Percentiles rank a stretch among this genome's conserved stretches.
Evolutionary conservation across 1,140 invertebrate species (phyloP).

Genomic region (Sitobion miscanthi): DNA sequence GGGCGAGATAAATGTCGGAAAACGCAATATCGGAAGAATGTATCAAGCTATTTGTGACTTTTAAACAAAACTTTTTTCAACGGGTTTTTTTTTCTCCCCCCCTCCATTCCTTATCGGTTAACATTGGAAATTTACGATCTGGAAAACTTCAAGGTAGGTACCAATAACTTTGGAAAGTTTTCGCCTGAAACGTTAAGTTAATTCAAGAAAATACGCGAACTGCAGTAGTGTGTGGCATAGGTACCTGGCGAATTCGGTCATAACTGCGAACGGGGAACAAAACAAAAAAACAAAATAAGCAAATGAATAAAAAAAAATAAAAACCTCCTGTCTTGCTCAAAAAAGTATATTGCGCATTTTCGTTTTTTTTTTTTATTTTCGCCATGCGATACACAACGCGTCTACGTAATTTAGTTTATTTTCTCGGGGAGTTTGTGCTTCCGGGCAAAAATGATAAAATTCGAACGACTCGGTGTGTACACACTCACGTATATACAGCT

Average conservation of each 20-base stretch:
- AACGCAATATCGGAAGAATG: slow-evolving; percentile 46
- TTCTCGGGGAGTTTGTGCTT: neutral
- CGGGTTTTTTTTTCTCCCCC: neutral
- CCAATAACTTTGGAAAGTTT: slow-evolving; percentile 52
- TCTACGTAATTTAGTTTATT: slow-evolving; percentile 18
- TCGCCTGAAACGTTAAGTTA: slow-evolving; percentile 35
- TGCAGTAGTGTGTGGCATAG: neutral
- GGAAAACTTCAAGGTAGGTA: slow-evolving; percentile 44
- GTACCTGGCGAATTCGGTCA: neutral
- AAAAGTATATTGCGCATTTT: neutral
- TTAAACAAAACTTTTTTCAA: slow-evolving; percentile 46
- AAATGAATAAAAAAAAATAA: neutral
- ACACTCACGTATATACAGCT: neutral
- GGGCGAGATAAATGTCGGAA: slow-evolving; percentile 38
- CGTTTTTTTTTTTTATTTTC: neutral
- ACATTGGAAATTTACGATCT: slow-evolving; percentile 49
- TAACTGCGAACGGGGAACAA: neutral
- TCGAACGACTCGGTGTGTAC: neutral
- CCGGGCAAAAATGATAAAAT: slow-evolving; percentile 28
- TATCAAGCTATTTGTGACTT: slow-evolving; percentile 50
- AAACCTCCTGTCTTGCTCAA: neutral
- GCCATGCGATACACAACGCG: neutral
- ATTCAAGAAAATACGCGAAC: neutral
- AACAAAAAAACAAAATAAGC: neutral
- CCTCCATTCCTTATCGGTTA: slow-evolving; percentile 26